Evolutionary conservation across 2,888 invertebrate species (phyloP), one percentile per base, ranked within the genome.

Genomic region (Andricus quercusramuli): DNA sequence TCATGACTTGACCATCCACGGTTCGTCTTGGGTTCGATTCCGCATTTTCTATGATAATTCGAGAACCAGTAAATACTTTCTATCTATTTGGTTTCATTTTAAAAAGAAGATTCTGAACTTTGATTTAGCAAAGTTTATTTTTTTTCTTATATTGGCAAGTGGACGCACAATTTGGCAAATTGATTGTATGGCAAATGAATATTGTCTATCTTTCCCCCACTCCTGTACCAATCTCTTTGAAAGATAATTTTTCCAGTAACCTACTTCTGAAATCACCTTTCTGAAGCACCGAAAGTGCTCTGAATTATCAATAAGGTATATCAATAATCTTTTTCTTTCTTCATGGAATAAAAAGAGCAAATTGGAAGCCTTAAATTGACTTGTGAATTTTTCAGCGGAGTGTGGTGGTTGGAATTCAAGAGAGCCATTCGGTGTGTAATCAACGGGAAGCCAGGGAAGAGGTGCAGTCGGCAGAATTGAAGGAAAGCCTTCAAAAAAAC

Each of bases 401-500:
- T 62, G 15, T 62, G 22, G 25, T 62, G 62, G 25, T 62, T 62
- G 25, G 62, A 25, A 62, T 62, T 62, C 62, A 62, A 62, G 62
- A 62, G 25, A 62, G 62, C 62, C 0, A 62, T 62, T 25, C 25
- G 25, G 62, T 25, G 25, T 62, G 62, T 62, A 62, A 62, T 62
- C 62, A 62, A 25, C 62, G 4, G 5, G 62, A 62, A 62, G 25
- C 22, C 11, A 13, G 59, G 59, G 22, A 62, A 62, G 59, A 62
- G 13, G n/a, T 62, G 11, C 25, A 15, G 15, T 25, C 62, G 25
- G 15, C 15, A 62, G 62, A 25, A 62, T 62, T 62, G 62, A 62
- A 62, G 62, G 13, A 62, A 25, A 25, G 25, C 62, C 62, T 62
- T 62, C 25, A 62, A 62, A 62, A 59, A 62, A 62, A 62, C 59